Percentiles rank a stretch among this genome's conserved stretches.
Conservation (phyloP, 1,140 invertebrate genomes). For the Bombus superbus region DNA sequence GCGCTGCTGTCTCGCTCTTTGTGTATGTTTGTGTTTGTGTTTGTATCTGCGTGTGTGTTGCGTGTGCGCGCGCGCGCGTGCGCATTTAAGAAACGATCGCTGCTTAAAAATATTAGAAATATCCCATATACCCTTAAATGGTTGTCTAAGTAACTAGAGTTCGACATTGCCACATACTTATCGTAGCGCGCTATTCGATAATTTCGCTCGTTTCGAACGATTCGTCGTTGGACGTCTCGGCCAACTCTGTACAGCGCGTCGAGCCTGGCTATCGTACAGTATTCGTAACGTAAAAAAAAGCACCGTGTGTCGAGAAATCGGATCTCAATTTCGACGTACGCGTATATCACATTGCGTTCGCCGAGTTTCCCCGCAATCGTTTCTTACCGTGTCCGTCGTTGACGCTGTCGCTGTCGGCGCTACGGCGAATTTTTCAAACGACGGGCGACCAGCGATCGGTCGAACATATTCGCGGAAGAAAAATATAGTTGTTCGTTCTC, state of each 20-base stretch:
- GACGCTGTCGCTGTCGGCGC: background rate
- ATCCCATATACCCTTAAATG: constrained; percentile 79
- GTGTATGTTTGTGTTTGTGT: rapidly evolving
- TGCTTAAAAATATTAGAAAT: constrained; percentile 75
- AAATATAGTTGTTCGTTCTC: constrained; percentile 26
- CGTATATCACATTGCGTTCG: constrained; percentile 71
- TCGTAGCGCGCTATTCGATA: constrained; percentile 69
- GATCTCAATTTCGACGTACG: constrained; percentile 72
- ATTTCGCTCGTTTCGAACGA: constrained; percentile 55
- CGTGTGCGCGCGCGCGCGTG: background rate
- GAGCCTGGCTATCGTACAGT: constrained; percentile 71
- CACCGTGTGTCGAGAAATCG: constrained; percentile 75
- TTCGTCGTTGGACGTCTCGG: constrained; percentile 38
- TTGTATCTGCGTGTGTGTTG: background rate
- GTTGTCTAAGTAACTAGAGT: constrained; percentile 78
- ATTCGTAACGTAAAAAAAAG: constrained; percentile 79
- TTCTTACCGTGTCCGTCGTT: no score
- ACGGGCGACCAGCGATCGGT: background rate
- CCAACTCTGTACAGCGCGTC: constrained; percentile 74
- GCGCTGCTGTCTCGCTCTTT: constrained; percentile 53
- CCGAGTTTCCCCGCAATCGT: background rate
- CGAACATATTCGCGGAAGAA: constrained; percentile 25
- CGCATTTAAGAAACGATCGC: constrained; percentile 64
- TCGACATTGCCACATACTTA: constrained; percentile 77
- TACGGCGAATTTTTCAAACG: background rate